Percentiles rank a stretch among this genome's conserved stretches.
These are phyloP conservation scores for Musca domestica DNA, from an alignment of 1,140 invertebrate species.

Conservation along the genomic window DNA sequence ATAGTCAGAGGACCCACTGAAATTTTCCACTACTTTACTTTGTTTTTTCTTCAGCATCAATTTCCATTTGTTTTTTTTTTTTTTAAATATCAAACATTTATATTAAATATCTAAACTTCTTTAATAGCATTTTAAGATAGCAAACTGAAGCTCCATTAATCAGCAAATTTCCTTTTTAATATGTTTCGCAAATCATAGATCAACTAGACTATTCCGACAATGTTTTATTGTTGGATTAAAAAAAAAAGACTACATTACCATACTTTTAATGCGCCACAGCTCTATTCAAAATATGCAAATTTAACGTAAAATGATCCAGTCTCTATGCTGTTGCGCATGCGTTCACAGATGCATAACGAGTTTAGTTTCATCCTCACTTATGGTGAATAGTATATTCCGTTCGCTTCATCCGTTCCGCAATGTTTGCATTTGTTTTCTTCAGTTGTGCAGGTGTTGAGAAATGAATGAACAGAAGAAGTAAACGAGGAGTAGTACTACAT, in stretches of 20 bases:
- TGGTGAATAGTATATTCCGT: not conserved
- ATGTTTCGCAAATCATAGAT: too few species aligned
- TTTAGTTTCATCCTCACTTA: slow-evolving; percentile 17
- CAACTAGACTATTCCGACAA: too few species aligned
- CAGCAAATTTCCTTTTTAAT: too few species aligned
- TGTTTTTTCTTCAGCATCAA: too few species aligned
- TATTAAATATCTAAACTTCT: too few species aligned
- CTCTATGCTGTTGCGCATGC: slow-evolving; percentile 14
- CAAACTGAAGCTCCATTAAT: too few species aligned
- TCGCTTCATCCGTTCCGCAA: too few species aligned
- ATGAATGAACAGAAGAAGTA: not conserved
- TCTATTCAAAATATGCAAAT: slow-evolving; percentile 16
- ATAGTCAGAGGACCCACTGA: too few species aligned
- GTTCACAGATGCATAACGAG: slow-evolving; percentile 18
- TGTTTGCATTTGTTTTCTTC: not conserved
- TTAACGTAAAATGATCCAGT: slow-evolving; percentile 17
- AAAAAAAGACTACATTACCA: not conserved
- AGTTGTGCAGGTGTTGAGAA: slow-evolving; percentile 14
- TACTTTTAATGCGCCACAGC: not conserved
- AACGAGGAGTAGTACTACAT: not conserved
- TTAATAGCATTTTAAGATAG: too few species aligned
- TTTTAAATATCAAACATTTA: too few species aligned
- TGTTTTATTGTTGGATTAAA: not conserved
- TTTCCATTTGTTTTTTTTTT: too few species aligned
- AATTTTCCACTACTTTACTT: too few species aligned